These are phyloP conservation scores for Aspidiotus rigidus DNA, from an alignment of 2,888 invertebrate genomes.

Conservation along the genomic window DNA sequence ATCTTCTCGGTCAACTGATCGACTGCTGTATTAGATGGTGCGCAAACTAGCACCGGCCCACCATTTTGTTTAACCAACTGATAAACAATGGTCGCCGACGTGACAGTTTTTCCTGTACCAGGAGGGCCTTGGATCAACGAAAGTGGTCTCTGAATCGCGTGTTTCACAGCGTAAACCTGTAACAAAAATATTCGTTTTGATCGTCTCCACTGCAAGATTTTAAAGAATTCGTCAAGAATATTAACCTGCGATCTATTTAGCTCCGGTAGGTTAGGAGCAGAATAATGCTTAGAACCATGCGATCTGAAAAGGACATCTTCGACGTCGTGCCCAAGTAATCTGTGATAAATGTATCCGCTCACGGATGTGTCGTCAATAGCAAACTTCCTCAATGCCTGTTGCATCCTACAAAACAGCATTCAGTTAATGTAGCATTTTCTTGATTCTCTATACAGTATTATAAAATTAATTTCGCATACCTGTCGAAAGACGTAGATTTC, in stretches of 20 bases:
- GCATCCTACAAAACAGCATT: constrained; percentile 60
- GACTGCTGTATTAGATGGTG: constrained; percentile 98
- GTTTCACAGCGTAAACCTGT: constrained; percentile 91
- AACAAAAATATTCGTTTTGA: background rate
- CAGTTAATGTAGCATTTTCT: background rate
- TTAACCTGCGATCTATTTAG: constrained; percentile 85
- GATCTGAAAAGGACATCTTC: constrained; percentile 88
- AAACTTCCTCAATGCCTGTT: constrained; percentile 84
- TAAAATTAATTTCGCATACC: constrained; percentile 47
- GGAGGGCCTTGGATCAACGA: constrained; percentile 96
- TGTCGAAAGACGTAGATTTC: constrained; percentile 97
- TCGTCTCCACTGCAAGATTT: background rate
- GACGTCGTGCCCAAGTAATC: constrained; percentile 85
- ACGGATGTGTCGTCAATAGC: constrained; percentile 94
- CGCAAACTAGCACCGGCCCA: constrained; percentile 92
- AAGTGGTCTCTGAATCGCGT: constrained; percentile 89
- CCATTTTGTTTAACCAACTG: constrained; percentile 91
- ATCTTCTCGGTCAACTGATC: constrained; percentile 99
- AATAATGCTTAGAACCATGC: constrained; percentile 90
- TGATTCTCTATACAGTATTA: background rate
- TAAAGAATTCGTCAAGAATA: background rate
- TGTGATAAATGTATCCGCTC: constrained; percentile 95
- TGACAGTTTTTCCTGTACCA: constrained; percentile 97
- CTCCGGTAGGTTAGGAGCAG: constrained; percentile 94
- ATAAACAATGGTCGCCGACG: constrained; percentile 97